Base-by-base conservation (phyloP, 2,797 vertebrate genomes). In the Gymnocypris eckloni region DNA sequence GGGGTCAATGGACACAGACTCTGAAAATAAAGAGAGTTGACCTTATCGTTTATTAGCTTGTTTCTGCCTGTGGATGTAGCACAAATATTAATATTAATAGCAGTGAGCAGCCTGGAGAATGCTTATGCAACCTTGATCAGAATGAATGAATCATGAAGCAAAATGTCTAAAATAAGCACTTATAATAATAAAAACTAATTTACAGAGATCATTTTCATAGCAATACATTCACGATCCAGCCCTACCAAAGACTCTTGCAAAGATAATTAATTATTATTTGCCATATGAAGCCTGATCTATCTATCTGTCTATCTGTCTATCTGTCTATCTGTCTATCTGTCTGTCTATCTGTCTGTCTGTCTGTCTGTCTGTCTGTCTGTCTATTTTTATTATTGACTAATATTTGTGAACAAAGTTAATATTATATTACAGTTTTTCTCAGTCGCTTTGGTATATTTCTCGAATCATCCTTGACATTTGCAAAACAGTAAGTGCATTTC, bases 21-120 rank as follows among this genome's bases (percentile, higher is more conserved):
- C 18, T 52, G n/a, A 54, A 61, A 86, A 87, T 84, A 83, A 87
- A 88, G 71, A 64, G 50, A 18, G 25, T 85, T 52, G 66, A 79
- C 59, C 61, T 72, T 28, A 72, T 85, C 82, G 86, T 85, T 80
- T 87, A 83, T 81, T 69, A 84, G 66, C 22, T 82, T 56, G 50
- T 70, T 75, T 70, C 37, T 41, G 71, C 72, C 78, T 43, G 7
- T 1, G 16, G 77, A 69, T 70, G 79, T 50, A 52, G n/a, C 0
- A 1, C 56, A 87, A 54, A 71, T 83, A 81, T 87, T 59, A 45
- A 83, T 66, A 69, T 64, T 79, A 69, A 78, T 50, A 79, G 73
- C 5, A 73, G 37, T 52, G 39, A 83, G 54, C 37, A 78, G 50
- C 37, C 66, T 69, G 18, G 28, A 52, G 28, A 81, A 13, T 10